Percentiles rank a stretch among this genome's conserved stretches.
These are phyloP conservation scores for Griposia aprilina DNA, from an alignment of 2,888 invertebrate species.

Conservation along the genomic window DNA sequence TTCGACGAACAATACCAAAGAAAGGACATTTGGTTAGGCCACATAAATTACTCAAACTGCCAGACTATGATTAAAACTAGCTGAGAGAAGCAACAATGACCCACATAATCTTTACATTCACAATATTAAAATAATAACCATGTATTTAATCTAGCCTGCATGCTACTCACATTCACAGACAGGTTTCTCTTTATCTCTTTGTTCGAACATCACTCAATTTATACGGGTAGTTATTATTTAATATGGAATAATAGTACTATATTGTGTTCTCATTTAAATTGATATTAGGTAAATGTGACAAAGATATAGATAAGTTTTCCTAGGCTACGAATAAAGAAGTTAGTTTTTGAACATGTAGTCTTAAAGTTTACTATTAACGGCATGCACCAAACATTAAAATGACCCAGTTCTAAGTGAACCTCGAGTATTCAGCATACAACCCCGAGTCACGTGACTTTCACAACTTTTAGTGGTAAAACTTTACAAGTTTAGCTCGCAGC, in stretches of 20 bases:
- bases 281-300: not conserved
- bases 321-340: not conserved
- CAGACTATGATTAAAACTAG: too few species aligned
- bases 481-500: slow-evolving; percentile 4
- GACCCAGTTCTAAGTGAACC: not conserved
- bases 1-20: too few species aligned
- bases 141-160: too few species aligned
- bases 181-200: too few species aligned
- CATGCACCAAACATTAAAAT: slow-evolving; percentile 17
- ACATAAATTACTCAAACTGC: too few species aligned
- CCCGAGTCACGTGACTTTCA: slow-evolving; percentile 3
- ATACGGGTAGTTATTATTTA: not conserved
- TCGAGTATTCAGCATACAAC: slow-evolving; percentile 16
- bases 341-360: not conserved
- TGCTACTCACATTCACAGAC: too few species aligned
- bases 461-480: slow-evolving; percentile 42
- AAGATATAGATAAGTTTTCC: not conserved
- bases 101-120: too few species aligned
- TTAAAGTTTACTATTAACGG: slow-evolving; percentile 9
- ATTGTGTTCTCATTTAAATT: not conserved
- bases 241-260: not conserved
- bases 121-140: too few species aligned
- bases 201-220: not conserved
- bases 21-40: too few species aligned
- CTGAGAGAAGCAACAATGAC: too few species aligned